Base-by-base conservation (phyloP, 2,113 vertebrate species). In the Oryzias melastigma region DNA sequence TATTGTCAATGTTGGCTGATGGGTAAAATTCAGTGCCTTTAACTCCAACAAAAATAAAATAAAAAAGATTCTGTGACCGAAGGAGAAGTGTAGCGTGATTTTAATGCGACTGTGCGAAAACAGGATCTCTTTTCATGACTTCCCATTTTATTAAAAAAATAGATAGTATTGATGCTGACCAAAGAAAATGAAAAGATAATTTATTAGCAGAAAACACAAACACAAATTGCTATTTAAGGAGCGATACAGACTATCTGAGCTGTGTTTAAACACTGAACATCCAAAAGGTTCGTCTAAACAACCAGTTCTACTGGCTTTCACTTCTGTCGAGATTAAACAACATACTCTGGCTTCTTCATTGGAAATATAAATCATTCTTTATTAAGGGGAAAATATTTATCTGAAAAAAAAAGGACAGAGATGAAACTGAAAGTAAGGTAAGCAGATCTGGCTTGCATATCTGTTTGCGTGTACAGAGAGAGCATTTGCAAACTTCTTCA, bases 281-380 rank as follows among this genome's bases (percentile, higher is more conserved):
- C 14, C 8, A 15, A 65, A 22, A 50, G 27, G 19, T 42, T 25
- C 14, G 47, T 49, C 47, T 20, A 49, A 13, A 49, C 12, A 12
- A 35, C 16, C n/a, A n/a, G 52, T 19, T 53, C 0, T 12, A 29
- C 22, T 5, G 5, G 5, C 4, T 42, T n/a, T 5, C 4, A 52
- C 13, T n/a, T 51, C 10, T 47, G 47, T 45, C 42, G 22, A 15
- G n/a, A 58, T 51, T 64, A 40, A 15, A 16, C 58, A 27, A 62
- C 52, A 72, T 41, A 35, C 50, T 52, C 52, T 27, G 3, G 52
- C 48, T 64, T 42, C 65, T 68, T 20, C 51, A 60, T 54, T 76
- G 69, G 66, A 86, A 84, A 82, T 81, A 84, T 86, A 75, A 74
- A 84, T 48, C 17, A 64, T 80, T 75, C 75, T 82, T 82, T 77